Base-by-base conservation (phyloP, 2,888 invertebrate species). In the Thecocarcelia acutangulata region DNA sequence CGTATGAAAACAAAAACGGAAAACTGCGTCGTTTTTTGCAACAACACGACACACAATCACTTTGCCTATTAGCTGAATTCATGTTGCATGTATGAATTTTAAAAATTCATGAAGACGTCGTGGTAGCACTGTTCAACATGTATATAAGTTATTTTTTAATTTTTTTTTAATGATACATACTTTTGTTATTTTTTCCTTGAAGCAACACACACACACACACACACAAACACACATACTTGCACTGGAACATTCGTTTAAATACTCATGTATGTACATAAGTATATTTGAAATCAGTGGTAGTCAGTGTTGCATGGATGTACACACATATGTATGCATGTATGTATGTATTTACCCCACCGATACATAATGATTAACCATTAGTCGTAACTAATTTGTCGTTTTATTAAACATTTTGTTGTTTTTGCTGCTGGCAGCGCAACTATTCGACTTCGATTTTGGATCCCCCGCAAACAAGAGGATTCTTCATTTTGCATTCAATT, bases 301-400 rank as follows among this genome's bases (percentile, higher is more conserved):
- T 59, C 52, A 52, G 66, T 52, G 11, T 68, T 28, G 58, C 1
- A 46, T 3, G 40, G 12, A 40, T 8, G 33, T 9, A 33, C 33
- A 33, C 8, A 28, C 28, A 28, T 28, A 28, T n/a, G n/a, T n/a
- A n/a, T n/a, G n/a, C 28, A 33, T 33, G 33, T 24, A 24, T 33
- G 33, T 33, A 33, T 9, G 9, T 33, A 8, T 8, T 33, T 33
- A 8, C 33, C 12, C 52, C 17, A 44, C 33, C 19, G 58, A 50
- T 69, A 69, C 15, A 37, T 46, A 52, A 72, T 66, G 78, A 78
- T 72, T 66, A 78, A 74, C 77, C 81, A 78, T 78, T 70, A 82
- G 69, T 59, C 74, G 74, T 54, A 74, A 78, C 77, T 82, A 82
- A 82, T 82, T 82, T 74, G 82, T 78, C 82, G 59, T 72, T 72